A percentile compares a stretch with the other conserved stretches of the same genome.
Conservation (phyloP, 2,113 vertebrate species). For the Ibidorhyncha struthersii region DNA sequence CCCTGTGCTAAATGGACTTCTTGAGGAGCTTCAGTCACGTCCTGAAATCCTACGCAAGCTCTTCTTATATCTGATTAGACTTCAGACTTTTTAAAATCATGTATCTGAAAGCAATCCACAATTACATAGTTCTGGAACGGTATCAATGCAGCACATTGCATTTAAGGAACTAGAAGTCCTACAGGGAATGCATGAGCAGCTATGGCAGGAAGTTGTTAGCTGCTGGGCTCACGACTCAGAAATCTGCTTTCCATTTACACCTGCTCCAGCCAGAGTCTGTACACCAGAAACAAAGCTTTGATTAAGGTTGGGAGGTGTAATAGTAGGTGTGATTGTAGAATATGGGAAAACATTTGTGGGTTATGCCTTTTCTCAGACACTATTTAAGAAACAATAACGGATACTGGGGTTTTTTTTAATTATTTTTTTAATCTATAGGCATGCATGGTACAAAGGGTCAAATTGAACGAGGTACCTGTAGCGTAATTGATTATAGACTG, state of each 20-base stretch:
- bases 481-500: neutral
- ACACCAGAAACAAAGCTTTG: neutral
- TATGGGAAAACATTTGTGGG: neutral
- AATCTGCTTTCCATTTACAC: slow-evolving; percentile 58
- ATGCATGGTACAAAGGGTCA: neutral
- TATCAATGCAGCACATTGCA: neutral
- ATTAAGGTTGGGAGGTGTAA: neutral
- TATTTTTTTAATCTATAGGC: neutral
- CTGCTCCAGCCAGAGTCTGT: neutral
- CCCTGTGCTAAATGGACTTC: neutral
- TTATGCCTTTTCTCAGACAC: neutral
- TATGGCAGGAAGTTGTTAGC: slow-evolving; percentile 22
- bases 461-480: neutral
- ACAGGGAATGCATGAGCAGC: neutral
- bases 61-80: neutral
- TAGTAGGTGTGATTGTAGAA: neutral
- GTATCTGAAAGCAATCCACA: neutral
- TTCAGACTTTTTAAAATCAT: neutral
- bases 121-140: neutral
- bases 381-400: neutral
- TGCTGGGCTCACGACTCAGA: neutral
- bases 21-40: neutral
- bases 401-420: neutral
- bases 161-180: neutral
- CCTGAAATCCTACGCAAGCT: neutral